Evolutionary conservation across 1,140 invertebrate genomes (phyloP), one percentile per base, ranked within the genome.

Genomic region (Ceratosolen fusciceps): DNA sequence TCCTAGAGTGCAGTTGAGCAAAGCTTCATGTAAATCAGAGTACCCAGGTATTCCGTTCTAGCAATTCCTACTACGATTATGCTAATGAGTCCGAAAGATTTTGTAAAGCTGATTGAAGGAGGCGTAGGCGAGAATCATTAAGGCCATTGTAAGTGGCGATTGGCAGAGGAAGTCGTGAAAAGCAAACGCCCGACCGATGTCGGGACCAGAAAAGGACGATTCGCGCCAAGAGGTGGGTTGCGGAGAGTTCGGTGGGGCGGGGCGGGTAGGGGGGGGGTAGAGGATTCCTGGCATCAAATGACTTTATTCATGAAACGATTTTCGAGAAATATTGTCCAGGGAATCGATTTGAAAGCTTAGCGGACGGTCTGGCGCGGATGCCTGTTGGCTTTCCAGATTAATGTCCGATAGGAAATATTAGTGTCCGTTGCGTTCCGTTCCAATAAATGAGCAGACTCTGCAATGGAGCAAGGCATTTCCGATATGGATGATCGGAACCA

Each of bases 401-500:
- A 74, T 37, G 54, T 34, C 8, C 43, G 60, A 75, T 34, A 65
- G 19, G 9, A 54, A 73, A 58, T 73, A 72, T 54, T 29, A 19
- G 5, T 43, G 39, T 12, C 39, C 39, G 39, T 43, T 49, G 52
- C 37, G 77, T 79, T 79, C 71, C 77, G 77, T 79, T 74, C 77
- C 71, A 79, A 68, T 79, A 79, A 79, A 31, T 24, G 70, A 31
- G 10, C 2, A n/a, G 39, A 24, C 37, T 29, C 16, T 71, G 24
- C n/a, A 52, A 29, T 24, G 31, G 14, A 26, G 39, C 82, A 52
- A 80, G 79, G 81, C 58, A 82, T 60, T 74, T 65, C 43, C 82
- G 79, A 60, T 84, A 82, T 77, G 56, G 84, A 71, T 80, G 49
- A 73, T 80, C 81, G 60, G 71, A 72, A 39, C 81, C 24, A 34